Evolutionary conservation across 30 jellyfish, hydroid and myxozoan genomes (phyloP).

Genomic region (Phacellophora camtschatica): DNA sequence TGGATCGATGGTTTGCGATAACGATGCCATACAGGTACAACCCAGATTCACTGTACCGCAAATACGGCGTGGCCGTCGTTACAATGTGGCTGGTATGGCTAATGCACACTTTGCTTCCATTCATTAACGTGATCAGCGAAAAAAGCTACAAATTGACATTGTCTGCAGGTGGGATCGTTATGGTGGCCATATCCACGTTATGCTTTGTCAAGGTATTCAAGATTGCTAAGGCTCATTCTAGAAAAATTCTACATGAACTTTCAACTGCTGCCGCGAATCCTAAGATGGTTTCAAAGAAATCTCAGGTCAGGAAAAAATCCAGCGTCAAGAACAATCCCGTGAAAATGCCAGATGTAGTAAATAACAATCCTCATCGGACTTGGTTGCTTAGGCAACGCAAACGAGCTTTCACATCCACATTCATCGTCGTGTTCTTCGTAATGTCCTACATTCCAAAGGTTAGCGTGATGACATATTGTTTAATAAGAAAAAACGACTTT

Average conservation of each 20-base stretch:
- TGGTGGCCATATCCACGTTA: neutral
- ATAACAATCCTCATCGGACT: neutral
- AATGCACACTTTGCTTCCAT: constrained; percentile 3
- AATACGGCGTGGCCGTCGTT: neutral
- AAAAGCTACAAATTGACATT: neutral
- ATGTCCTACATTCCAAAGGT: constrained; percentile 12
- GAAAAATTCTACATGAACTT: neutral
- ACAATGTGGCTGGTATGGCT: constrained; percentile 9
- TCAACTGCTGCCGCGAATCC: neutral
- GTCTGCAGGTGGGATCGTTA: neutral
- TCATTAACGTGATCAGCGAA: neutral
- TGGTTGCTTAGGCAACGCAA: neutral
- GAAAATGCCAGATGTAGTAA: neutral
- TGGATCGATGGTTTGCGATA: constrained; percentile 28
- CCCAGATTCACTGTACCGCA: neutral
- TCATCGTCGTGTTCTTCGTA: neutral
- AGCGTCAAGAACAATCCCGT: neutral
- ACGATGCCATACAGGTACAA: constrained; percentile 21
- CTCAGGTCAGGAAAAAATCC: neutral
- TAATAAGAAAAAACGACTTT: neutral
- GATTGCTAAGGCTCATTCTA: neutral
- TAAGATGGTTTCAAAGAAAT: neutral
- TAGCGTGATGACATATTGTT: neutral
- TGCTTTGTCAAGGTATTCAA: neutral
- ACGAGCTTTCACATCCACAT: neutral